phyloP scores from a whole-genome alignment of 2,113 vertebrate species.

The Naja naja region DNA sequence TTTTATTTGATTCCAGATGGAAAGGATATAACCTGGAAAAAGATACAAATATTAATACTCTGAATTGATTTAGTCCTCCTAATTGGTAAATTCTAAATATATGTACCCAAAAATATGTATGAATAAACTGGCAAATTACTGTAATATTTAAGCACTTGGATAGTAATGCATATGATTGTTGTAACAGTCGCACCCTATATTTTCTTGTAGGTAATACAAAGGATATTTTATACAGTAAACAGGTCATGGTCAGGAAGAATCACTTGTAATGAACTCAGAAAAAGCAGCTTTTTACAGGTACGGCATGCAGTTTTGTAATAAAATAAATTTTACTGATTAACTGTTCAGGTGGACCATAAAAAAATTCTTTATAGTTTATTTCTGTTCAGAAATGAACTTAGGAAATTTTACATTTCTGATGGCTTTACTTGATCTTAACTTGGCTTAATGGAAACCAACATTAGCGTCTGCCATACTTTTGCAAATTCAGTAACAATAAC shows the following conservation, averaged over 20 bases:
- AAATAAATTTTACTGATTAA: neutral
- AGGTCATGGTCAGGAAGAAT: conserved; percentile 93
- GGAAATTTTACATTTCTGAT: neutral
- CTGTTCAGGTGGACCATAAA: neutral
- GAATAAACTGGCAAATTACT: neutral
- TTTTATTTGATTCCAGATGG: neutral
- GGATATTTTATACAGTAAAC: conserved; percentile 96
- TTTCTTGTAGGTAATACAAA: conserved; percentile 85
- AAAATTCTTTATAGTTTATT: neutral
- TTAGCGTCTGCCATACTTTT: neutral
- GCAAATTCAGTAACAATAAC: neutral
- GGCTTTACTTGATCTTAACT: neutral
- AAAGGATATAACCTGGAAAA: neutral
- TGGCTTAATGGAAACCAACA: neutral
- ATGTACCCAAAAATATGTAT: neutral
- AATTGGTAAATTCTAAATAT: neutral
- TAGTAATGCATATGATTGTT: neutral
- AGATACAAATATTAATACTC: neutral
- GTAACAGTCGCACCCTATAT: neutral
- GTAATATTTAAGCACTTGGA: neutral
- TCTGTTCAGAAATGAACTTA: neutral
- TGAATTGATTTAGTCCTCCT: neutral
- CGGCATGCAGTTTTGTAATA: neutral
- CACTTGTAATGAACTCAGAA: conserved; percentile 85
- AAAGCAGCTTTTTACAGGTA: conserved; percentile 93